These are phyloP conservation scores for Myiozetetes cayanensis DNA, from an alignment of 2,113 vertebrate genomes.

Conservation along the genomic window DNA sequence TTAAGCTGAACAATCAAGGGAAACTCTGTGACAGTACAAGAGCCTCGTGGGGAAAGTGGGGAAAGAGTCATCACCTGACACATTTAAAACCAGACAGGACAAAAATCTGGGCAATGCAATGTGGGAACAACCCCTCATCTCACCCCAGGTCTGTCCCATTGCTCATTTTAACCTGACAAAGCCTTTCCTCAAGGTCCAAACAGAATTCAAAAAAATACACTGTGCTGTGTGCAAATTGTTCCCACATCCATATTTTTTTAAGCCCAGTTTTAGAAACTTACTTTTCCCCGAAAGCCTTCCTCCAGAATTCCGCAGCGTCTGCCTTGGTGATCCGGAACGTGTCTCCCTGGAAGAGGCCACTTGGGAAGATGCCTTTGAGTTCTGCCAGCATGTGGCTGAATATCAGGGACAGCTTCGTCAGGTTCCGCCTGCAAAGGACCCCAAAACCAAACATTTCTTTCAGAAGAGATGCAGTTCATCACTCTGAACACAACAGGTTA, in stretches of 20 bases:
- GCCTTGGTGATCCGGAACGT: slow-evolving; percentile 98
- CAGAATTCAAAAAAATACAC: background rate
- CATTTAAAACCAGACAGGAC: background rate
- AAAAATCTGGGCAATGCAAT: background rate
- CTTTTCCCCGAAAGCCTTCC: slow-evolving; percentile 96
- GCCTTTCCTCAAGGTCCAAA: background rate
- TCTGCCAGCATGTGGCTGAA: slow-evolving; percentile 99
- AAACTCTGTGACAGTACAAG: background rate
- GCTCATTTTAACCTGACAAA: background rate
- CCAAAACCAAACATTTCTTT: background rate
- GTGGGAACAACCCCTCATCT: background rate
- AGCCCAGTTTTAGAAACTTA: slow-evolving; percentile 67
- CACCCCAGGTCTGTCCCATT: background rate
- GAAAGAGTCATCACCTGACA: background rate
- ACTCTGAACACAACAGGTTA: background rate
- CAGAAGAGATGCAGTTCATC: background rate
- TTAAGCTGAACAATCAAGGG: background rate
- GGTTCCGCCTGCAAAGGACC: slow-evolving; percentile 81
- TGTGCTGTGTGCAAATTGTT: background rate
- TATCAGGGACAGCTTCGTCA: slow-evolving; percentile 96
- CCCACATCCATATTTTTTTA: background rate
- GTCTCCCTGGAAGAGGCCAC: slow-evolving; percentile 94
- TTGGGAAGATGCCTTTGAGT: slow-evolving; percentile 97
- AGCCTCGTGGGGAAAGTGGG: background rate
- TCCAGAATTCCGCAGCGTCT: slow-evolving; percentile 98